Conservation (phyloP, 2,113 vertebrate genomes). For the Menura novaehollandiae region DNA sequence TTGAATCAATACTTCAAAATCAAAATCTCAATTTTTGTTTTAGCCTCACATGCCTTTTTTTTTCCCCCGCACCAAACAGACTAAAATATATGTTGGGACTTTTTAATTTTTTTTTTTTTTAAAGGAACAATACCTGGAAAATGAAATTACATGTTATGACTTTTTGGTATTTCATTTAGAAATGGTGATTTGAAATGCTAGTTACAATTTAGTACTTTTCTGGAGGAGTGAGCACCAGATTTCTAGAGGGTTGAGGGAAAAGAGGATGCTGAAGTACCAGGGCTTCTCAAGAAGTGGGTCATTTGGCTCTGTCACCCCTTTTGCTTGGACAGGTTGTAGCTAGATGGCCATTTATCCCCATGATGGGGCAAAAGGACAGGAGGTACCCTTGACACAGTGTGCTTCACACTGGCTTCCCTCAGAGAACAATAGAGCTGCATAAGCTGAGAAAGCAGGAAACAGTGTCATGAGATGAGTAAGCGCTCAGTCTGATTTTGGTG, state of each 20-base stretch:
- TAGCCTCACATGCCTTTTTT: neutral
- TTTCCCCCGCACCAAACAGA: neutral
- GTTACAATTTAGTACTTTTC: neutral
- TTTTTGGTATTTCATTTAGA: neutral
- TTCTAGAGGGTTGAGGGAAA: neutral
- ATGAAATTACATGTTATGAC: neutral
- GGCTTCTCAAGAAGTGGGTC: neutral
- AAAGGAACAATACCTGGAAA: neutral
- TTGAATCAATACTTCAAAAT: constrained; percentile 45
- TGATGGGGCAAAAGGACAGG: neutral
- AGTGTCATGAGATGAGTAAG: neutral
- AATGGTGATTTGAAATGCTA: neutral
- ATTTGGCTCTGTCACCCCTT: neutral
- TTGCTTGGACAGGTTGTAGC: neutral
- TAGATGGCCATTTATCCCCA: neutral
- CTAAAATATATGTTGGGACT: neutral
- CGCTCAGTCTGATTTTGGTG: neutral
- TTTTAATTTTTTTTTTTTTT: neutral
- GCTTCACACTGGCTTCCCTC: neutral
- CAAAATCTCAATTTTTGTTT: neutral
- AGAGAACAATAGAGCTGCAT: neutral
- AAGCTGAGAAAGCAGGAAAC: neutral
- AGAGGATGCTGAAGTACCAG: neutral
- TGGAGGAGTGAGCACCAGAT: neutral
- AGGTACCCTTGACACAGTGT: neutral